Evolutionary conservation across 2,888 invertebrate species (phyloP), one percentile per base, ranked within the genome.

Genomic region (Glomeris marginata): DNA sequence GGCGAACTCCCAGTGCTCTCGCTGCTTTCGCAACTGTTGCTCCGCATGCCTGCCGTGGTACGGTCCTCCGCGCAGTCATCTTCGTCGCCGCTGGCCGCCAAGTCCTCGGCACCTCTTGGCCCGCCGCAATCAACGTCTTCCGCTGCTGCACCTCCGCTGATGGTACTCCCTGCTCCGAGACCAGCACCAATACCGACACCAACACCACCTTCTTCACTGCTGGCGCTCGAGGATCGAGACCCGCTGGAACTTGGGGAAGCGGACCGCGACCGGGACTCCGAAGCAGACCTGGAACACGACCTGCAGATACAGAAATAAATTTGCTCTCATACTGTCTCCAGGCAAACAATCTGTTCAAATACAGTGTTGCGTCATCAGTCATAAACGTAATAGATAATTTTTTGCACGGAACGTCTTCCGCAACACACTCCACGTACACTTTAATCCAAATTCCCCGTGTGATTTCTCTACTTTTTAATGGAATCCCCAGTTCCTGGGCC

Each of bases 31-130:
- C 62, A 58, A 52, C 65, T 64, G 42, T 55, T 52, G 45, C 50
- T 50, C 20, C 50, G 28, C 28, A 28, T 5, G 8, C 28, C 28
- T 8, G 28, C 28, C 28, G 28, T 21, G n/a, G n/a, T n/a, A 51
- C 54, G 49, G 50, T 54, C 37, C 55, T 54, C 28, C 48, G 48
- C 4, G 53, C 47, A 2, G 55, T 51, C 35, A 45, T 47, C 11
- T 53, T 52, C 47, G 53, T 53, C 3, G 55, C 53, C 18, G 50
- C 55, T 11, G 55, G 53, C 38, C 47, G 41, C 15, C 53, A 50
- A 21, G 47, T 45, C 18, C 58, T 68, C 67, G 48, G 69, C 69
- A 45, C 69, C 70, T 64, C 70, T 70, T 55, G 70, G 61, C n/a
- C n/a, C n/a, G 59, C 69, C 71, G 55, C 63, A 28, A 28, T 28